Conservation (phyloP, 2,888 invertebrate genomes). For the Copidosoma aretas region DNA sequence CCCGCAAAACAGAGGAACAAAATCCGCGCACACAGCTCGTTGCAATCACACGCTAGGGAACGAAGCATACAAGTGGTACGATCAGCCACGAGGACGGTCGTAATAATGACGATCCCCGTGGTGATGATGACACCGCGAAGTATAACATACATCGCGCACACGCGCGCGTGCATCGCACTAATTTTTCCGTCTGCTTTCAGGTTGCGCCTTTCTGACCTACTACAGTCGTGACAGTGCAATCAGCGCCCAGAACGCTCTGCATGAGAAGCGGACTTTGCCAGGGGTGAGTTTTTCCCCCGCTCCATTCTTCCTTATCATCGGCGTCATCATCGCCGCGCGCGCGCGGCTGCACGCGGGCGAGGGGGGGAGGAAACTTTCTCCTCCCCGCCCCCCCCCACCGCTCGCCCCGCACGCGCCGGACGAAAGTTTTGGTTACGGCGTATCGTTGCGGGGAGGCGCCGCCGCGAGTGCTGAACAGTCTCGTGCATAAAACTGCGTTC, state of each 20-base stretch:
- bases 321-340: no score
- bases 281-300: conserved; percentile 79
- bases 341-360: no score
- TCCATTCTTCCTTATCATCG: conserved; percentile 9
- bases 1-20: no score
- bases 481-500: conserved; percentile 23
- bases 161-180: neutral
- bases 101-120: no score
- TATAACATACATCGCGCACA: no score
- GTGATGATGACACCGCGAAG: no score
- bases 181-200: conserved; percentile 68
- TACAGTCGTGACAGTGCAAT: conserved; percentile 95
- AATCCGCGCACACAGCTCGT: no score
- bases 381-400: conserved; percentile 12
- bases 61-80: no score
- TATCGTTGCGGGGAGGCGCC: conserved; percentile 19
- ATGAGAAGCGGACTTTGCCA: conserved; percentile 97
- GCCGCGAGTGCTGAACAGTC: conserved; percentile 23
- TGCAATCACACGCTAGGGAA: no score
- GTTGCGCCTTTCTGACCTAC: conserved; percentile 98
- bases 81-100: no score
- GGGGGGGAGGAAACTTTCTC: conserved; percentile 3
- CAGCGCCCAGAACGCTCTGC: conserved; percentile 90
- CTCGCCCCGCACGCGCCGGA: conserved; percentile 26
- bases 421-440: conserved; percentile 37